Evolutionary conservation across 2,888 invertebrate genomes (phyloP), one percentile per base, ranked within the genome.

Genomic region (Tyria jacobaeae): DNA sequence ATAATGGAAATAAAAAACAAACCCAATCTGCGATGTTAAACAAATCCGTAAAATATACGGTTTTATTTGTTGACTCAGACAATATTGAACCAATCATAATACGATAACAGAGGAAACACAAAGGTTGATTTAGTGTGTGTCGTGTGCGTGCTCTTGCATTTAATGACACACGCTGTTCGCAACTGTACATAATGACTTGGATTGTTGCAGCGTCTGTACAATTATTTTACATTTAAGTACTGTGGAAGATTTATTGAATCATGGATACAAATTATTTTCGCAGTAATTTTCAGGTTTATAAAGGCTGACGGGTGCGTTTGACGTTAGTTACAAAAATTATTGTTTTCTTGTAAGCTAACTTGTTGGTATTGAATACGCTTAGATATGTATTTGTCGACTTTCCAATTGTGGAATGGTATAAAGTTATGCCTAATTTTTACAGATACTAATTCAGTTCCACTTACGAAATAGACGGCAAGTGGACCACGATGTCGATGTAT

Each of bases 111-210:
- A 9, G 3, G n/a, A 12, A 14, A 47, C 41, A 15, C 21, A 24
- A 34, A 39, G 24, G n/a, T 12, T 50, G 17, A 50, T 41, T 57
- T 48, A 35, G 56, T 48, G 37, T 48, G 41, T 14, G 50, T n/a
- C 1, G 39, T 27, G 57, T 41, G 27, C 50, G 50, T 51, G 57
- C 25, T 27, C 21, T 5, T 51, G 31, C 57, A 51, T 57, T 21
- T 57, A 50, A 50, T 41, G 25, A 3, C 52, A 34, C 50, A 24
- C 52, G 35, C n/a, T 49, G 25, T 57, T 25, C 24, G 31, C 34
- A 24, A 24, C 21, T 34, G 47, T 54, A 44, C 44, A 14, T 39
- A 44, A 44, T 44, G 41, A 21, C 21, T 10, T 17, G 17, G 21
- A 44, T 21, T 44, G 21, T 31, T 24, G 49, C 4, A 31, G 49